Conservation (phyloP, 2,797 vertebrate species). For the Ctenochaetus hawaiiensis region DNA sequence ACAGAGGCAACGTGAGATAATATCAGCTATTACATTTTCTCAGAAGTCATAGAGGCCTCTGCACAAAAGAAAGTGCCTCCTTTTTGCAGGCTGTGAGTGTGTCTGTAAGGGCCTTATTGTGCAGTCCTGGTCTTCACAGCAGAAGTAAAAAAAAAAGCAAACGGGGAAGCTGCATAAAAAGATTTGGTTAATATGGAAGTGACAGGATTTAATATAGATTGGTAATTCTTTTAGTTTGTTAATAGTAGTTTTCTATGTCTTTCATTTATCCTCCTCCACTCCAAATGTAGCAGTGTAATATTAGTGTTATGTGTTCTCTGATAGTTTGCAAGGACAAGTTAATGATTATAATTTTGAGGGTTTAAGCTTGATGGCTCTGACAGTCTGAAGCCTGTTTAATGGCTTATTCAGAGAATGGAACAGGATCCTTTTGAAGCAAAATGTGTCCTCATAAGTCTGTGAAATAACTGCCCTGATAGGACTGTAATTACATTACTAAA, state of each 20-base stretch:
- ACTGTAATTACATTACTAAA: constrained; percentile 74
- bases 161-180: constrained; percentile 49
- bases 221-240: constrained; percentile 55
- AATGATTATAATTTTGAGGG: constrained; percentile 76
- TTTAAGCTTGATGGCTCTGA: constrained; percentile 71
- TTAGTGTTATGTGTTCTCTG: constrained; percentile 57
- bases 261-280: constrained; percentile 55
- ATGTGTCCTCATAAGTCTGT: constrained; percentile 57
- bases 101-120: constrained; percentile 54
- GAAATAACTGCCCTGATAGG: constrained; percentile 72
- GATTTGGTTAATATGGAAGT: constrained; percentile 41
- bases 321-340: constrained; percentile 74
- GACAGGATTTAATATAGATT: constrained; percentile 55
- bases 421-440: constrained; percentile 64
- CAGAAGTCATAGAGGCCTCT: constrained; percentile 69
- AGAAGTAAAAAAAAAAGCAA: constrained; percentile 28
- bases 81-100: constrained; percentile 54
- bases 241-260: constrained; percentile 36
- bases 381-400: constrained; percentile 73
- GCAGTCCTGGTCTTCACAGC: constrained; percentile 29
- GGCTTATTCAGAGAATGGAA: constrained; percentile 72
- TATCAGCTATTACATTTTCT: constrained; percentile 82
- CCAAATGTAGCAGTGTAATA: constrained; percentile 43
- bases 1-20: constrained; percentile 71
- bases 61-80: constrained; percentile 60